Percentiles rank a stretch among this genome's conserved stretches.
Conservation (phyloP, 2,888 invertebrate genomes). For the Philopedon plagiatum region DNA sequence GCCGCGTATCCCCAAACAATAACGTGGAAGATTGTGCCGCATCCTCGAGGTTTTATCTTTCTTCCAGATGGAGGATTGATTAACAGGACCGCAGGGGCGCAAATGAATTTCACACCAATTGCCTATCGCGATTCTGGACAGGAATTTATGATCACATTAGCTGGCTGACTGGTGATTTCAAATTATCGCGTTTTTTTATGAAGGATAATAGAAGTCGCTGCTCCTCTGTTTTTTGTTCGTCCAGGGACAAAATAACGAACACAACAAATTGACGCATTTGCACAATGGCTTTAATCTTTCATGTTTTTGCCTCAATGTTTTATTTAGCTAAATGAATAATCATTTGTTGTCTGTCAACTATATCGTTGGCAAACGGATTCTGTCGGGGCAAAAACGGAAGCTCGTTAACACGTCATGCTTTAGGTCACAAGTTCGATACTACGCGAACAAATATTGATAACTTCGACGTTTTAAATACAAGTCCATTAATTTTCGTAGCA, state of each 20-base stretch:
- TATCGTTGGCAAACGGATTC: constrained; percentile 26
- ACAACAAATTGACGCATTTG: constrained; percentile 63
- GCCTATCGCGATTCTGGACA: constrained; percentile 65
- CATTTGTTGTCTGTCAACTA: constrained; percentile 40
- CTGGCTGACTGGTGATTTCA: constrained; percentile 56
- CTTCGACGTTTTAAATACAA: constrained; percentile 34
- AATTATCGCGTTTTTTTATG: constrained; percentile 61
- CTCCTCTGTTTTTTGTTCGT: neutral
- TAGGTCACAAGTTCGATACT: constrained; percentile 42
- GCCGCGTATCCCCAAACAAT: constrained; percentile 53
- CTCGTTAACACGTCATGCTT: constrained; percentile 45
- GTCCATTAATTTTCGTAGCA: constrained; percentile 25
- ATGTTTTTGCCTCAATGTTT: constrained; percentile 35
- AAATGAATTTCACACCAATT: constrained; percentile 69
- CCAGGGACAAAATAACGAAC: constrained; percentile 48
- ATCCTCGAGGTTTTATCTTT: constrained; percentile 66
- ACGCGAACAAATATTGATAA: constrained; percentile 39
- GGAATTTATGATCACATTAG: constrained; percentile 62
- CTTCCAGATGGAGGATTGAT: constrained; percentile 67
- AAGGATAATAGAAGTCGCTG: constrained; percentile 1
- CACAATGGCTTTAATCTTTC: constrained; percentile 56
- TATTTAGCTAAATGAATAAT: constrained; percentile 45
- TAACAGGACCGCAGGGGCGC: constrained; percentile 62
- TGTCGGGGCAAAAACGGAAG: constrained; percentile 37
- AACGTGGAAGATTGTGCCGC: constrained; percentile 49